A percentile compares a stretch with the other conserved stretches of the same genome.
Evolutionary conservation across 1,140 invertebrate genomes (phyloP).

Genomic region (Diachasmimorpha longicaudata): DNA sequence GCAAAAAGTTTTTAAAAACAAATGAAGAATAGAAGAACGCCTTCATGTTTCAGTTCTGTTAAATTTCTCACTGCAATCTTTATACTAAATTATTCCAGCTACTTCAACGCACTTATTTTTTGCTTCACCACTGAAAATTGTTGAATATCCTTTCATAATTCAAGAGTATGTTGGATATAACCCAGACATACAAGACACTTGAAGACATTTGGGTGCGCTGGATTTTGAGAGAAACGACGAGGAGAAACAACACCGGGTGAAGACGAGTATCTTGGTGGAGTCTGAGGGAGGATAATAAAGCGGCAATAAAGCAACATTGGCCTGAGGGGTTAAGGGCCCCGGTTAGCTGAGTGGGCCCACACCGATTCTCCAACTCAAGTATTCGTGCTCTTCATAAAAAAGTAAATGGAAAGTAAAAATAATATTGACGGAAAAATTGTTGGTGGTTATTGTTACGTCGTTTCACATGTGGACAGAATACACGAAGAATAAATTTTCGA

Average conservation of each 20-base stretch:
- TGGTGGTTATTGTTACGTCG: no score
- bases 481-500: no score
- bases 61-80: no score
- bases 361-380: background rate
- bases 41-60: no score
- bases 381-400: background rate
- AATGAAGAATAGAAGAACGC: background rate
- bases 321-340: conserved; percentile 8
- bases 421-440: background rate
- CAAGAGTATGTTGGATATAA: no score
- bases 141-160: no score
- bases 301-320: conserved; percentile 6
- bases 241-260: conserved; percentile 8
- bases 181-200: background rate
- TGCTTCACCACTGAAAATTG: no score
- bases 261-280: background rate
- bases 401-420: background rate
- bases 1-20: background rate
- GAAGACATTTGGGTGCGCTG: background rate
- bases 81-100: no score
- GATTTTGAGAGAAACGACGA: background rate
- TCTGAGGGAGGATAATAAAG: conserved; percentile 11
- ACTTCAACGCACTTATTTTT: no score
- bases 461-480: no score
- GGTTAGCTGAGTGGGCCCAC: background rate